Evolutionary conservation across 2,113 vertebrate species (phyloP).

Genomic region (Junco hyemalis): DNA sequence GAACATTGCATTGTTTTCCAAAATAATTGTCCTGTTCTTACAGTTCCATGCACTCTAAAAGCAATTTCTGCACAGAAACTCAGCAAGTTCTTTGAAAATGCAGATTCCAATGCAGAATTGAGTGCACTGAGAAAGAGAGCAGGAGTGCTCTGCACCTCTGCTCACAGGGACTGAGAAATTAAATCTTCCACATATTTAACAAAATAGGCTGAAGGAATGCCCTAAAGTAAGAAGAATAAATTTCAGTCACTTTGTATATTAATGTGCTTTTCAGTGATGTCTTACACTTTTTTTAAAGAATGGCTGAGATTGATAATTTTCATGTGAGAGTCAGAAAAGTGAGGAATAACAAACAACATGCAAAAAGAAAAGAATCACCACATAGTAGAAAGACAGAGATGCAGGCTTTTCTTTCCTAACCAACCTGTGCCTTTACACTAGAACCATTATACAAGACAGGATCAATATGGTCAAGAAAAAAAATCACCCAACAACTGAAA

Average conservation of each 20-base stretch:
- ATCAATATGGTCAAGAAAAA: conserved; percentile 62
- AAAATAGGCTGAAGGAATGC: neutral
- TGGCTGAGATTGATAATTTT: neutral
- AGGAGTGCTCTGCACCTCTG: neutral
- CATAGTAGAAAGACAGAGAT: conserved; percentile 15
- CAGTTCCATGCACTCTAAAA: neutral
- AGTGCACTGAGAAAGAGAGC: neutral
- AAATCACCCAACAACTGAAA: conserved; percentile 67
- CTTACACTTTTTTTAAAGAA: neutral
- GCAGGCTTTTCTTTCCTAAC: conserved; percentile 80
- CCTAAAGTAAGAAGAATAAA: neutral
- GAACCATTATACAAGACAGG: conserved; percentile 79
- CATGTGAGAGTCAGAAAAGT: conserved; percentile 31
- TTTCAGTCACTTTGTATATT: conserved; percentile 1
- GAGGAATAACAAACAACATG: conserved; percentile 32
- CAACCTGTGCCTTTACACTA: conserved; percentile 91
- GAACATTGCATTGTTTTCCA: neutral
- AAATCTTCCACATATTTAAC: neutral
- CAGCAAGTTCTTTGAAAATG: neutral
- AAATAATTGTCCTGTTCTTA: neutral
- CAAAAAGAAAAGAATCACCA: neutral
- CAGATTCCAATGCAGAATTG: neutral
- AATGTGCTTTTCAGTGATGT: neutral
- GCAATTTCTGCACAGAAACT: neutral
- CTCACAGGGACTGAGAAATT: neutral